phyloP scores from a whole-genome alignment of 2,113 vertebrate species.

The Emberiza fucata region DNA sequence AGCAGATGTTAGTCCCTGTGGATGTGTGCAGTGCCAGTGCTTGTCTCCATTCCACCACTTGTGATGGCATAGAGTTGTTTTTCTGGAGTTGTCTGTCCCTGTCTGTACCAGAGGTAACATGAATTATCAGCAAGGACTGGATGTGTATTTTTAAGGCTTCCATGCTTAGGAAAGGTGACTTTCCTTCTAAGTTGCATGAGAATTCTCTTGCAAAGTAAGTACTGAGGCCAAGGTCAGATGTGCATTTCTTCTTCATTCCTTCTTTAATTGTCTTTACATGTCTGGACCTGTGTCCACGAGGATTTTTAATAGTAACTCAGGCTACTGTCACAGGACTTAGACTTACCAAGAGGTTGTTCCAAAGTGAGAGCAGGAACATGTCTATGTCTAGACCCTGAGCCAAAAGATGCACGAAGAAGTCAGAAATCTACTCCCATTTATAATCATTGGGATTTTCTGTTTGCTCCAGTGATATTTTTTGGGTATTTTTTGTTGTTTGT shows the following conservation, averaged over 20 bases:
- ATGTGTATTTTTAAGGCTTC: not conserved
- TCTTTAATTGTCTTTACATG: not conserved
- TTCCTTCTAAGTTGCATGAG: not conserved
- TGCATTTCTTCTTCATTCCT: not conserved
- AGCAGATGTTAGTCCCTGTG: not conserved
- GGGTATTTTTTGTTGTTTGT: not conserved
- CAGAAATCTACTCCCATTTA: not conserved
- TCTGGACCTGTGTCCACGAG: accelerated
- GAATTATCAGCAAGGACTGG: accelerated
- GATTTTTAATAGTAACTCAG: not conserved
- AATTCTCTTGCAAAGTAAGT: not conserved
- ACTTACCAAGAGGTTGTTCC: not conserved
- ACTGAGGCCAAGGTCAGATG: not conserved
- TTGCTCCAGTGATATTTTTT: not conserved
- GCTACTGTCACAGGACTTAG: not conserved
- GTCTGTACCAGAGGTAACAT: accelerated
- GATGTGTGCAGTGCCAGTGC: not conserved
- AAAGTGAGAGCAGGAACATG: not conserved
- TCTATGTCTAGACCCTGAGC: not conserved
- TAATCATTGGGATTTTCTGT: not conserved
- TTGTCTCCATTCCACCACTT: accelerated
- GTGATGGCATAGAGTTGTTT: not conserved
- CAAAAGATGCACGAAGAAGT: not conserved
- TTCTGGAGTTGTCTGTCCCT: not conserved
- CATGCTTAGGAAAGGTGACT: not conserved